Base-by-base conservation (phyloP, 2,888 invertebrate species). In the Uropetala carovei region DNA sequence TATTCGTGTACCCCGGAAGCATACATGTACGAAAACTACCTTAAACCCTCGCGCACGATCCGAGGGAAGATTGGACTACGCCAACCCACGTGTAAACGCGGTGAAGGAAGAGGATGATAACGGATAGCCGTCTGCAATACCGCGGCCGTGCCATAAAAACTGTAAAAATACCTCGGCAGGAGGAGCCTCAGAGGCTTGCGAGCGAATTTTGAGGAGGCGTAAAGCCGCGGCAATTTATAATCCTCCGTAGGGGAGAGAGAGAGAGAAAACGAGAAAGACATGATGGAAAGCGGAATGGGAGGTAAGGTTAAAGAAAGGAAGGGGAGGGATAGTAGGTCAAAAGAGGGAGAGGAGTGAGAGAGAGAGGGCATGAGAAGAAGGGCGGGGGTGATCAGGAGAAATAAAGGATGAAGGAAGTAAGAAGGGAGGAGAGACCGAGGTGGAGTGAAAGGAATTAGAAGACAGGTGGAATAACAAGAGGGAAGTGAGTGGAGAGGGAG, bases 171-270 rank as follows among this genome's bases (percentile, higher is more conserved):
- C 60, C n/a, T 22, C n/a, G 11, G 30, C 89, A 43, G 64, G n/a
- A n/a, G n/a, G 30, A 86, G 59, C 64, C 64, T n/a, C 16, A 27
- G 64, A 43, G n/a, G 30, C 60, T 30, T 2, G 60, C n/a, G n/a
- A 56, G 64, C 60, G 89, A 64, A 89, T 89, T 89, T 64, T 89
- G 89, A 89, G 64, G 68, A 89, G 83, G 18, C 83, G 89, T 30
- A 43, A 27, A 86, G 60, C 59, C 86, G 86, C 68, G 22, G 68
- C 64, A 89, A 89, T 89, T 89, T 64, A 89, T 89, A 89, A 89
- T 89, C 56, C 64, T 18, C 68, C 18, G 59, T n/a, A 43, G n/a
- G n/a, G n/a, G n/a, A n/a, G 43, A 27, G 43, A 30, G 60, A 30
- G 11, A 27, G 60, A 27, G 86, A 59, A 43, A 43, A 43, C 43